Conservation (phyloP, 2,797 vertebrate genomes). For the Allobates femoralis region DNA sequence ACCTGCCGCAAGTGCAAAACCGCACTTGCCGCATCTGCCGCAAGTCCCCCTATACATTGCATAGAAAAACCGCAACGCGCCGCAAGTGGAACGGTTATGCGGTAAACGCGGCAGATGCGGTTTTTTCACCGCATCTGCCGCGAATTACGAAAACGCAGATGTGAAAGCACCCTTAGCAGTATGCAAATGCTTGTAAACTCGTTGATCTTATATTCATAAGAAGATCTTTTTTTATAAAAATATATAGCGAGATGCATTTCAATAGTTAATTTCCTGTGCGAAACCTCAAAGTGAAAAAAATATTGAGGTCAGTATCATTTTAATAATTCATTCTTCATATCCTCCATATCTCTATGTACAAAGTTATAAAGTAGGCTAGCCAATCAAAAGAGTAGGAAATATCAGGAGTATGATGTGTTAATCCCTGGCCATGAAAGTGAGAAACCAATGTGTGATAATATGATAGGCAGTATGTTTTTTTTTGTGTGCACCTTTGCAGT, state of each 20-base stretch:
- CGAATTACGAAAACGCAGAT: no score
- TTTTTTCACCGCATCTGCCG: no score
- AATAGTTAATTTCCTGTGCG: background rate
- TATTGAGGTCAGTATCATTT: background rate
- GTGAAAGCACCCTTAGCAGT: background rate
- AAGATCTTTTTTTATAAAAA: background rate
- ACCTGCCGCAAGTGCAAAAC: no score
- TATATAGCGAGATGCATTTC: background rate
- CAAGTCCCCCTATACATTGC: no score
- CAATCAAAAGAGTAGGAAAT: background rate
- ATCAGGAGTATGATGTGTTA: background rate
- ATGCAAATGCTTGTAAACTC: background rate
- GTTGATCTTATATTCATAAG: background rate
- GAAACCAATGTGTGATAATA: background rate
- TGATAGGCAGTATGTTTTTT: background rate
- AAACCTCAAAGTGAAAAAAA: background rate
- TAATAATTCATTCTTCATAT: slow-evolving; percentile 7
- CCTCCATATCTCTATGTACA: background rate
- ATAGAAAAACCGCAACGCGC: no score
- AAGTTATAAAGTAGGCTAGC: background rate
- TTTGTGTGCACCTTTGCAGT: background rate
- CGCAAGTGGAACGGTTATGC: no score
- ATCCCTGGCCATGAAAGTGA: background rate
- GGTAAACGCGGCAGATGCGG: no score
- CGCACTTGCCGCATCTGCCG: no score